Percentiles rank a stretch among this genome's conserved stretches.
phyloP scores from a whole-genome alignment of 2,888 invertebrate genomes.

The Miltochrista miniata region DNA sequence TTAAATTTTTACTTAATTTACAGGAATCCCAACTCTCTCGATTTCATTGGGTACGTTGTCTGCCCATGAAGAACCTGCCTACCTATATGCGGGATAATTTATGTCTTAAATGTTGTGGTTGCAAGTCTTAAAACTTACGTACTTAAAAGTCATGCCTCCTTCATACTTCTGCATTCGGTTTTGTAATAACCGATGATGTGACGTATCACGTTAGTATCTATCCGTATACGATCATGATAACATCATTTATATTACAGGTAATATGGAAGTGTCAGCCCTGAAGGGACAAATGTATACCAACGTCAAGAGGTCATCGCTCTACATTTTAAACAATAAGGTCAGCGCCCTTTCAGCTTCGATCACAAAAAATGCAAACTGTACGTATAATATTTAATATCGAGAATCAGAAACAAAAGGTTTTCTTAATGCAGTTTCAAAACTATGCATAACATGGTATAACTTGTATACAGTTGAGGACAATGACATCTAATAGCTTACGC shows the following conservation, averaged over 20 bases:
- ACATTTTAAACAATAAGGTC: slow-evolving; percentile 39
- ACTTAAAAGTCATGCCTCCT: too few species aligned
- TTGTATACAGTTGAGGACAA: slow-evolving; percentile 30
- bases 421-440: slow-evolving; percentile 12
- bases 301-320: not conserved
- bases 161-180: too few species aligned
- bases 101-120: too few species aligned
- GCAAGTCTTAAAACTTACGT: too few species aligned
- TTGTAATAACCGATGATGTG: too few species aligned
- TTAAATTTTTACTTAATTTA: too few species aligned
- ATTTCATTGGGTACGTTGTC: too few species aligned
- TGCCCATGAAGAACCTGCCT: too few species aligned
- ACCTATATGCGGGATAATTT: too few species aligned
- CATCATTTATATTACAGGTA: not conserved
- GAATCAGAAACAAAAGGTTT: slow-evolving; percentile 10
- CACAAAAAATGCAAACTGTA: slow-evolving; percentile 31
- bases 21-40: too few species aligned
- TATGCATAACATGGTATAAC: slow-evolving; percentile 16
- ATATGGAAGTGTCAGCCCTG: not conserved
- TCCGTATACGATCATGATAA: not conserved
- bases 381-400: slow-evolving; percentile 10
- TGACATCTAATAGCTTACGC: slow-evolving; percentile 28
- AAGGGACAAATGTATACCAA: not conserved
- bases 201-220: too few species aligned
- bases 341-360: slow-evolving; percentile 51